Evolutionary conservation across 92 coral and sea anemone genomes (phyloP).

Genomic region (Siderastrea siderea): DNA sequence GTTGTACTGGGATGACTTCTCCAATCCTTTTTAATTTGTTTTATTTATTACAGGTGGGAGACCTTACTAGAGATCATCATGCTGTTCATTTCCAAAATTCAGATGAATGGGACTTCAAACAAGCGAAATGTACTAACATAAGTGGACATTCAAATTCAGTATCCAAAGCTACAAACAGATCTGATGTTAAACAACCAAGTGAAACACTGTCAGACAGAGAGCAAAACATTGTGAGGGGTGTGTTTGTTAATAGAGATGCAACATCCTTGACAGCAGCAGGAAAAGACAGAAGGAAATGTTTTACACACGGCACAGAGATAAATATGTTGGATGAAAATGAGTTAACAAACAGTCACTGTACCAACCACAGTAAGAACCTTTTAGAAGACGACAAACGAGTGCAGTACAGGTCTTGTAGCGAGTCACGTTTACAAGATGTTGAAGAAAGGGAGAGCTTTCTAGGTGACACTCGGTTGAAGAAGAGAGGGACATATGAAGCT

Average conservation of each 20-base stretch:
- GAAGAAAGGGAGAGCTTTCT: slow-evolving; percentile 8
- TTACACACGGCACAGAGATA: background rate
- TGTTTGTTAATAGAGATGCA: background rate
- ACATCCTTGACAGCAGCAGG: background rate
- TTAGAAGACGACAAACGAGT: background rate
- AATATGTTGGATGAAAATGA: background rate
- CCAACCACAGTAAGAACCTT: background rate
- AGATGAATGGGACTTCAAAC: slow-evolving; percentile 24
- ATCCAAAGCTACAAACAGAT: background rate
- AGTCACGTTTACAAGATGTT: background rate
- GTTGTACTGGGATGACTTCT: background rate
- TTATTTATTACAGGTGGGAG: background rate
- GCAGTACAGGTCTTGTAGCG: background rate
- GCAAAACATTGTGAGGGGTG: background rate
- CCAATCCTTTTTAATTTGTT: background rate
- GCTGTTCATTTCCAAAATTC: background rate
- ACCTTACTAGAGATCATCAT: background rate
- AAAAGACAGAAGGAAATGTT: background rate
- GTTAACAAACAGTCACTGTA: background rate
- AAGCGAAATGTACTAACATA: background rate
- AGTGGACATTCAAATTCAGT: background rate
- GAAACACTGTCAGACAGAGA: background rate
- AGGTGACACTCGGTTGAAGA: background rate
- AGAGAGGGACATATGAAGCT: background rate
- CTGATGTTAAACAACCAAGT: background rate